These are phyloP conservation scores for Rutilus rutilus DNA, from an alignment of 2,113 vertebrate species.

Conservation along the genomic window DNA sequence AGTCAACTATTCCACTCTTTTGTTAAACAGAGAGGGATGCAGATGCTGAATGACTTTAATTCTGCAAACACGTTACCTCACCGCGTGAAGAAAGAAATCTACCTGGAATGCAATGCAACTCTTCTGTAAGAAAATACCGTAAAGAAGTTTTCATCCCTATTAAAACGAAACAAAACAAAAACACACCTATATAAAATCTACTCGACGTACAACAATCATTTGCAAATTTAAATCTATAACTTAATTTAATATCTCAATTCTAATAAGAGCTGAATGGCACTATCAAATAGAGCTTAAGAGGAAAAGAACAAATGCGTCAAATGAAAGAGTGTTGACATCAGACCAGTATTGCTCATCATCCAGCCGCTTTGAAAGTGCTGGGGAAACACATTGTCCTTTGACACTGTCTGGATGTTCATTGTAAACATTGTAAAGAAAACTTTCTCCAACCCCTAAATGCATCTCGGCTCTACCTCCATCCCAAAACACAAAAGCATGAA, in stretches of 20 bases:
- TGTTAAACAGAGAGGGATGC: constrained; percentile 46
- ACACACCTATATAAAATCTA: constrained; percentile 58
- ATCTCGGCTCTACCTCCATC: constrained; percentile 43
- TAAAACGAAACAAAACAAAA: constrained; percentile 32
- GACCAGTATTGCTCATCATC: constrained; percentile 60
- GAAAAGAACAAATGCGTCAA: constrained; percentile 44
- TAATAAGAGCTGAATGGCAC: constrained; percentile 58
- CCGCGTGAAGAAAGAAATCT: constrained; percentile 39
- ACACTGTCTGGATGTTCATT: constrained; percentile 46
- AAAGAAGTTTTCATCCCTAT: constrained; percentile 51
- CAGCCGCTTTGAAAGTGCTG: constrained; percentile 46
- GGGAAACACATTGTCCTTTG: constrained; percentile 33
- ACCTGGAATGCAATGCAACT: constrained; percentile 58
- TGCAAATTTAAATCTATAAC: constrained; percentile 52
- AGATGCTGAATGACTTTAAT: constrained; percentile 41
- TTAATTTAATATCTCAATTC: constrained; percentile 50
- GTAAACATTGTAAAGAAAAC: constrained; percentile 56
- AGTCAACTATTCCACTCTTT: constrained; percentile 36
- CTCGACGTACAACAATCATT: constrained; percentile 40
- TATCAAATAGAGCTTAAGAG: constrained; percentile 49
- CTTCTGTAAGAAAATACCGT: constrained; percentile 47
- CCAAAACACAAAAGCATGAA: constrained; percentile 42
- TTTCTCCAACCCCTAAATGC: constrained; percentile 48
- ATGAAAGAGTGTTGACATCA: constrained; percentile 47
- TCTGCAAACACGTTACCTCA: constrained; percentile 46